Base-by-base conservation (phyloP, 1,140 invertebrate species). In the Forficula auricularia region DNA sequence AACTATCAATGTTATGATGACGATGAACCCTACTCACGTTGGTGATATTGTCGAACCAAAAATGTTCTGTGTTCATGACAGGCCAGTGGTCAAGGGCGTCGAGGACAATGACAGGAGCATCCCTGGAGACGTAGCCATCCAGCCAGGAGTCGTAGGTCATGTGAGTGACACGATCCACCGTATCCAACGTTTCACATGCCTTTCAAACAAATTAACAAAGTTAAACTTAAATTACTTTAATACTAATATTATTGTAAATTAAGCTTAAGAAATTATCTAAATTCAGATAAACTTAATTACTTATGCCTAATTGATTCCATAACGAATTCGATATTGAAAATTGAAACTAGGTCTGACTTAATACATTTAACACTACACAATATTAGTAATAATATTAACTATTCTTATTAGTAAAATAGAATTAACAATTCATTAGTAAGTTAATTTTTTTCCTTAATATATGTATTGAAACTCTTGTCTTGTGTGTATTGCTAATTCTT, bases 31-130 rank as follows among this genome's bases (percentile, higher is more conserved):
- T n/a, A 56, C 53, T 57, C 54, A 75, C 73, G 51, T 75, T 65
- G 19, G 70, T 72, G n/a, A 76, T 67, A 35, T 73, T 72, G 36
- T 77, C 72, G 22, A 82, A 70, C 62, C 75, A 77, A 22, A 76
- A 74, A 44, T 71, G 70, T 30, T 70, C 65, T n/a, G 58, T 68
- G 32, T 72, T 70, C 55, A 73, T 70, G 2, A 68, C 64, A 0
- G 66, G 58, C 79, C 79, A 82, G 32, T 73, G 70, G 20, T 70
- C 65, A 64, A 77, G 74, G 0, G 74, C 78, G 52, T 82, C 79
- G 0, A 68, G 70, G 6, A 84, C 73, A 31, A 82, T 76, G 1
- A 79, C 72, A 2, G 80, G 80, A 7, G 73, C 68, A 39, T 82
- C 79, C 19, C 72, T 61, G 32, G 70, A 68, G 0, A 82, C 57